These are phyloP conservation scores for Platynereis dumerilii DNA, from an alignment of 2,888 invertebrate genomes.

Conservation along the genomic window DNA sequence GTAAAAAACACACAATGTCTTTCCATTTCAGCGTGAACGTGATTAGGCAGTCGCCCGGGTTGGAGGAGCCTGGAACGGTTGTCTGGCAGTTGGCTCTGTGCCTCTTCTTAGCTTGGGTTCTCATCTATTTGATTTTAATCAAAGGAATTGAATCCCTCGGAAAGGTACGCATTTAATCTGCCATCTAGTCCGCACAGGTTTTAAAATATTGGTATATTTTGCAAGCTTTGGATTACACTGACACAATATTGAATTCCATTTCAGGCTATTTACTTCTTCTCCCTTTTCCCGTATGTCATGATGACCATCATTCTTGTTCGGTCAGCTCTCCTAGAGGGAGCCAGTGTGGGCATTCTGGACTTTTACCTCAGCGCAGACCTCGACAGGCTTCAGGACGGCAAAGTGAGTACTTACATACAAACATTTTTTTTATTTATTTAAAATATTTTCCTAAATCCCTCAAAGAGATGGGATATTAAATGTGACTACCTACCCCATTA, in stretches of 20 bases:
- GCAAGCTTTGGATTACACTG: too few relatives aligned
- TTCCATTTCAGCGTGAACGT: constrained; percentile 47
- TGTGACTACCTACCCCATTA: too few relatives aligned
- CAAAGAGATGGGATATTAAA: too few relatives aligned
- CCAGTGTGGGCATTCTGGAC: constrained; percentile 71
- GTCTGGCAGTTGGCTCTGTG: constrained; percentile 57
- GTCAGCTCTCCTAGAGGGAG: constrained; percentile 52
- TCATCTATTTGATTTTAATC: constrained; percentile 57
- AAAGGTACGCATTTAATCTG: too few relatives aligned
- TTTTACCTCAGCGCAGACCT: constrained; percentile 80
- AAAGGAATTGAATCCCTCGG: constrained; percentile 62
- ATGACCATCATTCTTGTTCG: constrained; percentile 38
- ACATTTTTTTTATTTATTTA: too few relatives aligned
- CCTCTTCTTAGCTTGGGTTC: constrained; percentile 57
- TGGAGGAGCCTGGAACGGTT: constrained; percentile 51
- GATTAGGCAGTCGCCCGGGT: constrained; percentile 47
- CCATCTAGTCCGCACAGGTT: too few relatives aligned
- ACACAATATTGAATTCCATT: too few relatives aligned
- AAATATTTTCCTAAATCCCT: too few relatives aligned
- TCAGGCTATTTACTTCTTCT: constrained; percentile 39
- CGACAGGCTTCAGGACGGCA: constrained; percentile 52
- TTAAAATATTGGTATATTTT: too few relatives aligned
- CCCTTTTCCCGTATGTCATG: constrained; percentile 39
- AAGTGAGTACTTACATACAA: too few relatives aligned
- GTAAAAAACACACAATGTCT: too few relatives aligned